A percentile compares a stretch with the other conserved stretches of the same genome.
Evolutionary conservation across 2,113 vertebrate species (phyloP).

Genomic region (mouse (Mus musculus)): GRCm39 chr17:27811501-27812000

Average conservation of each 20-base stretch:
- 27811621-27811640: too few species aligned
- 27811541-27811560: neutral
- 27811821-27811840: too few species aligned
- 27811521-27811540: neutral
- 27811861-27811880: neutral
- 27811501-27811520: neutral
- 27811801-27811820: too few species aligned
- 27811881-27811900: too few species aligned
- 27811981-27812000: neutral
- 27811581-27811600: neutral
- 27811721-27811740: too few species aligned
- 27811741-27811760: too few species aligned
- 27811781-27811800: neutral
- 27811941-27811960: neutral
- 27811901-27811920: neutral
- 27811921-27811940: too few species aligned
- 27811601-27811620: neutral
- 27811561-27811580: neutral
- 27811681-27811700: too few species aligned
- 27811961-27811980: neutral
- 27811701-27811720: too few species aligned
- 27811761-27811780: too few species aligned
- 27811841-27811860: neutral
- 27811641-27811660: neutral
- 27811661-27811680: too few species aligned